Conservation (phyloP, 1,140 invertebrate genomes). For the Dreissena polymorpha region DNA sequence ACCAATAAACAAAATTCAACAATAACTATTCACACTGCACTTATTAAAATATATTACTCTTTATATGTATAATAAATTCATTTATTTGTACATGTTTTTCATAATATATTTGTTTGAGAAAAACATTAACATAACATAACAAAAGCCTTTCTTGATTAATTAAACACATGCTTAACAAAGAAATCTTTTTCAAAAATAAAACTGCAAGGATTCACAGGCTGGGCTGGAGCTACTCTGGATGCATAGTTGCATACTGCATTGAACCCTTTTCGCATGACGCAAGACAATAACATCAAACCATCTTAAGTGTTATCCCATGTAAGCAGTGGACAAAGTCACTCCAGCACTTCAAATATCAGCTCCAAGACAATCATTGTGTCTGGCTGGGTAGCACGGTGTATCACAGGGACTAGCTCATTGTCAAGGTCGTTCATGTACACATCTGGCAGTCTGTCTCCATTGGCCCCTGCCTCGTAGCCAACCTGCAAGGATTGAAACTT, state of each 20-base stretch:
- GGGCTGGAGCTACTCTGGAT: no score
- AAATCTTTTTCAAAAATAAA: no score
- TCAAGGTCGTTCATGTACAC: slow-evolving; percentile 92
- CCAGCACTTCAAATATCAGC: slow-evolving; percentile 80
- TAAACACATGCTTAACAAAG: no score
- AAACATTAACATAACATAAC: no score
- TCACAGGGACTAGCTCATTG: slow-evolving; percentile 90
- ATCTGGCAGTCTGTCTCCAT: slow-evolving; percentile 86
- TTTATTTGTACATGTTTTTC: background rate
- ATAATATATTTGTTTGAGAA: background rate
- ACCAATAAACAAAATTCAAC: no score
- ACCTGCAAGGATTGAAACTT: slow-evolving; percentile 82
- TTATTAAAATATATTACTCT: background rate
- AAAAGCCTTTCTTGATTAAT: no score
- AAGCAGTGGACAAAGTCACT: slow-evolving; percentile 58
- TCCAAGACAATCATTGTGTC: slow-evolving; percentile 79
- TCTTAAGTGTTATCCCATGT: background rate
- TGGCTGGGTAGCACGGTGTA: slow-evolving; percentile 83
- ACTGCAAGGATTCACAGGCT: no score
- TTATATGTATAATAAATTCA: background rate
- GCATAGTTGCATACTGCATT: background rate
- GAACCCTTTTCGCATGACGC: background rate
- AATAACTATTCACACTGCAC: no score
- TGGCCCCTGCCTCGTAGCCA: slow-evolving; percentile 90
- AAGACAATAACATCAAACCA: background rate